A percentile compares a stretch with the other conserved stretches of the same genome.
Conservation (phyloP, 2,797 vertebrate species). For the Monodelphis domestica region DNA sequence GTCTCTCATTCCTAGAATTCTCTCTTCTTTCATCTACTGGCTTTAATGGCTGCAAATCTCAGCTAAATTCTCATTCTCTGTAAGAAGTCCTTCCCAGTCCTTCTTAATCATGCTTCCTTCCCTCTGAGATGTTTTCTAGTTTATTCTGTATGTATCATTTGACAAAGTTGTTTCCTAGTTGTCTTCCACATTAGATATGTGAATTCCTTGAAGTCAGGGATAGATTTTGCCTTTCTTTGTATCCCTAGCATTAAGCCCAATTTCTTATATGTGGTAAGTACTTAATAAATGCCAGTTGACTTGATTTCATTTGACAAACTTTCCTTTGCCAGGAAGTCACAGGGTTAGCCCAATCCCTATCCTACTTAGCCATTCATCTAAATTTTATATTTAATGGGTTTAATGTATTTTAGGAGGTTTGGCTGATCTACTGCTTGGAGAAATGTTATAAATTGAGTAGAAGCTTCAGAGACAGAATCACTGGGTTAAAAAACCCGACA, state of each 20-base stretch:
- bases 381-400: background rate
- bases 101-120: background rate
- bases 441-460: background rate
- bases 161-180: background rate
- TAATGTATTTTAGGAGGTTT: background rate
- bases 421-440: background rate
- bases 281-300: too few relatives aligned
- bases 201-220: too few relatives aligned
- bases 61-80: background rate
- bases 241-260: too few relatives aligned
- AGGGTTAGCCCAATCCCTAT: too few relatives aligned
- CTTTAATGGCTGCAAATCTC: background rate
- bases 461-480: background rate
- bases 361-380: background rate
- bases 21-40: background rate
- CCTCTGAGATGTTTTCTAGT: background rate
- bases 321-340: too few relatives aligned
- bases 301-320: too few relatives aligned
- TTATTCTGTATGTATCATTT: background rate
- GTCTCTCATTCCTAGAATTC: background rate
- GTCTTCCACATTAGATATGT: too few relatives aligned
- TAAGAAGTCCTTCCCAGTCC: too few relatives aligned
- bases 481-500: background rate
- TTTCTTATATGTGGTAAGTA: too few relatives aligned
- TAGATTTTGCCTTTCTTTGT: too few relatives aligned